phyloP scores from a whole-genome alignment of 2,797 vertebrate genomes.

The Myotis daubentonii region DNA sequence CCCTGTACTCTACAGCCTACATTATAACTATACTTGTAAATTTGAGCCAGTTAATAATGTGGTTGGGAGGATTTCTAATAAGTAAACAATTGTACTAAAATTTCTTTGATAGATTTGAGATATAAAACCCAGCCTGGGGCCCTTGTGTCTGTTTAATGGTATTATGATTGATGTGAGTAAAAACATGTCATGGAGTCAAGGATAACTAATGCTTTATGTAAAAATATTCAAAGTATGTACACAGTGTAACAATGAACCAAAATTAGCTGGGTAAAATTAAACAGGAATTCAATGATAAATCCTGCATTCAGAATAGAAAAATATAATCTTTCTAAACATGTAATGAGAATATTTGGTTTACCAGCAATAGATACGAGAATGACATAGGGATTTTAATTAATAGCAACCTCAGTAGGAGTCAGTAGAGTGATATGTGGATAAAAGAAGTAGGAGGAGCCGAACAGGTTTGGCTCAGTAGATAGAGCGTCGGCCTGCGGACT shows the following conservation, averaged over 20 bases:
- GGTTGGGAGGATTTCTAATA: background rate
- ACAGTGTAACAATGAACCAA: background rate
- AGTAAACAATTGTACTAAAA: background rate
- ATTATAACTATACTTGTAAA: background rate
- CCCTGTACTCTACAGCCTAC: background rate
- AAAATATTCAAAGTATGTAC: background rate
- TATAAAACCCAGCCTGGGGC: background rate
- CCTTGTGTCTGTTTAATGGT: background rate
- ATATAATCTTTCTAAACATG: background rate
- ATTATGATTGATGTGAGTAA: background rate
- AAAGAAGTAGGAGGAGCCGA: background rate
- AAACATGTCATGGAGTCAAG: background rate
- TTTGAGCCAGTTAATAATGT: background rate
- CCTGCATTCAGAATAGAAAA: background rate
- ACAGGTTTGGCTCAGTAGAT: too few species aligned
- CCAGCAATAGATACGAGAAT: background rate
- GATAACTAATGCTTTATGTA: background rate
- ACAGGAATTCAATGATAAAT: background rate
- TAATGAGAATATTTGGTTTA: background rate
- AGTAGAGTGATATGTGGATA: background rate
- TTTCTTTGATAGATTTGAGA: conserved; percentile 5
- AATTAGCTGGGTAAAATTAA: background rate
- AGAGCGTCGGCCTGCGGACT: too few species aligned
- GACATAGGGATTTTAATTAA: background rate
- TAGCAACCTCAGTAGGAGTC: background rate